Percentiles rank a stretch among this genome's conserved stretches.
Conservation (phyloP, 2,797 vertebrate species). For the Spinibarbus caldwelli region DNA sequence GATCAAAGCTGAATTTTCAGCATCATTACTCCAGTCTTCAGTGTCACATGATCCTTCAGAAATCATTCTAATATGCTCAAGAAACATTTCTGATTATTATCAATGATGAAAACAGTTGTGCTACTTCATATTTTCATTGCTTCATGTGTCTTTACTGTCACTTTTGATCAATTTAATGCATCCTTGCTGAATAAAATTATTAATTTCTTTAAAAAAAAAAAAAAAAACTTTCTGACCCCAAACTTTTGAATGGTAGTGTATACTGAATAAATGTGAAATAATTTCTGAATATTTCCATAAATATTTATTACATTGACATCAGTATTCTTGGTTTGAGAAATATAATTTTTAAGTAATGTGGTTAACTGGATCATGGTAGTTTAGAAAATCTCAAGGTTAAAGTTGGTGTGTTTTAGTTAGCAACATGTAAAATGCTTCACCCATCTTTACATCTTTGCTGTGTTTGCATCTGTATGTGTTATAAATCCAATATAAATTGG, state of each 20-base stretch:
- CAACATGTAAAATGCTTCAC: background rate
- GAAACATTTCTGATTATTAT: background rate
- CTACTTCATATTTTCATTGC: background rate
- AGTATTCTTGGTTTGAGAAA: background rate
- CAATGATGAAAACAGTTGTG: background rate
- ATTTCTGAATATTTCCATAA: background rate
- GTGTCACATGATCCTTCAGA: background rate
- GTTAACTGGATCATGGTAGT: background rate
- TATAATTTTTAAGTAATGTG: background rate
- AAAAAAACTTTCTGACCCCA: background rate
- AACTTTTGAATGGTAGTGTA: background rate
- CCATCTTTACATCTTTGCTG: constrained; percentile 10
- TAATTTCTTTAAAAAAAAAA: background rate
- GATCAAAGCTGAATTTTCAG: too few species aligned
- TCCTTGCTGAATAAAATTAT: background rate
- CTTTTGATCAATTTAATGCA: background rate
- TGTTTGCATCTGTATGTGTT: background rate
- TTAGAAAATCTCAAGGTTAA: background rate
- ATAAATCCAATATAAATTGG: constrained; percentile 12
- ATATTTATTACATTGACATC: background rate
- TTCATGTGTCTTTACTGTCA: too few species aligned
- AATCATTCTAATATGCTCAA: background rate
- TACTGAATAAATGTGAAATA: background rate
- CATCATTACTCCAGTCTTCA: too few species aligned
- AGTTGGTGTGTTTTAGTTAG: background rate